A percentile compares a stretch with the other conserved stretches of the same genome.
Evolutionary conservation across 2,888 invertebrate species (phyloP).

Genomic region (Fragum sueziense): DNA sequence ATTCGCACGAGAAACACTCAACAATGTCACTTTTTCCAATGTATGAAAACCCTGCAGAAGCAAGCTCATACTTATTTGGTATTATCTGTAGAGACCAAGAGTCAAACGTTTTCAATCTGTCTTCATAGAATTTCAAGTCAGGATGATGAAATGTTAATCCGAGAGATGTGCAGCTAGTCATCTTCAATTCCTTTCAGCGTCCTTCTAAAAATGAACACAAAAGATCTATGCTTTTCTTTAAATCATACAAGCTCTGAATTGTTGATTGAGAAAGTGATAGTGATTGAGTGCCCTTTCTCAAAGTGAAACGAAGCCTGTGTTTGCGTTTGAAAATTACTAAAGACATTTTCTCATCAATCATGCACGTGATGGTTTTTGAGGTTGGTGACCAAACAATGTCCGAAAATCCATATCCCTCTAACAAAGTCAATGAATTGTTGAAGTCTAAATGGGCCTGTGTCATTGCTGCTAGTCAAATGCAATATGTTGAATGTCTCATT

Average conservation of each 20-base stretch:
- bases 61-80: conserved; percentile 27
- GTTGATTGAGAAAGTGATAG: not conserved
- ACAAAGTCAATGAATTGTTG: not conserved
- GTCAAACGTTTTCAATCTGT: conserved; percentile 15
- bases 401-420: not conserved
- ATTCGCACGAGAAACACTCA: not conserved
- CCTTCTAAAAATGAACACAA: conserved; percentile 34
- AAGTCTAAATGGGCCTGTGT: not conserved
- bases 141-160: conserved; percentile 12
- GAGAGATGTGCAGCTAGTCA: not conserved
- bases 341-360: not conserved
- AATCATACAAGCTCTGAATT: conserved; percentile 25
- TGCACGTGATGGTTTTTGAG: not conserved
- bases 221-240: conserved; percentile 32
- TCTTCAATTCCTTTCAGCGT: conserved; percentile 11
- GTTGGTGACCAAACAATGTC: not conserved
- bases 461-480: not conserved
- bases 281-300: not conserved
- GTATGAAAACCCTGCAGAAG: not conserved
- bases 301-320: not conserved
- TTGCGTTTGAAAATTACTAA: not conserved
- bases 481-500: not conserved
- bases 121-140: conserved; percentile 8
- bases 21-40: conserved; percentile 11
- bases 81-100: conserved; percentile 37